Evolutionary conservation across 2,113 vertebrate species (phyloP).

Genomic region (Myiagra hebetior): DNA sequence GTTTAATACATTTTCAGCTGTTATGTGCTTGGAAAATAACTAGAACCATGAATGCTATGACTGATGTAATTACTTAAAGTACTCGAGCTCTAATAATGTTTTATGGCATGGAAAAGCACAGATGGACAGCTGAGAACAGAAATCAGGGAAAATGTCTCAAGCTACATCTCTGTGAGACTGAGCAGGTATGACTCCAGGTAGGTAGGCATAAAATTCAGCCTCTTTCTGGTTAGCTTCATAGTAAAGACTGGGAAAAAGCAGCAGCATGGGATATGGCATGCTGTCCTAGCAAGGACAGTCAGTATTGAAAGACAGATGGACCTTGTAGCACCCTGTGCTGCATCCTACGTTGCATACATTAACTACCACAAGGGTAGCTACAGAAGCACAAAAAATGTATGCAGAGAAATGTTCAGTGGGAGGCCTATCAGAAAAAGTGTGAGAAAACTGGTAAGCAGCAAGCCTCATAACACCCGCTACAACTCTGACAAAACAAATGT

Average conservation of each 20-base stretch:
- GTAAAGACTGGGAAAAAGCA: not conserved
- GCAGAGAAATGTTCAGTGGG: not conserved
- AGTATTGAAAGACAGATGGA: not conserved
- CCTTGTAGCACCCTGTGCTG: not conserved
- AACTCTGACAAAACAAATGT: not conserved
- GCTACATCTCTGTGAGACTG: not conserved
- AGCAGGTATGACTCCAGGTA: not conserved
- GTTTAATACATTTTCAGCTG: not conserved
- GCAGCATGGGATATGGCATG: fast-evolving
- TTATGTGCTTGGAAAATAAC: not conserved
- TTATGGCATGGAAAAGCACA: not conserved
- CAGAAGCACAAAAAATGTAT: not conserved
- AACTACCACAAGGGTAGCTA: not conserved
- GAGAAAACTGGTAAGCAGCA: not conserved
- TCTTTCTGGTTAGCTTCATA: not conserved
- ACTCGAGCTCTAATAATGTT: fast-evolving
- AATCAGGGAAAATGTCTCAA: not conserved
- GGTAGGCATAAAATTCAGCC: not conserved
- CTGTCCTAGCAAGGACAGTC: not conserved
- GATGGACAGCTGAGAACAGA: not conserved
- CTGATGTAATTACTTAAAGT: not conserved
- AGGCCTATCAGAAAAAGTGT: fast-evolving
- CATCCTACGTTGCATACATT: not conserved
- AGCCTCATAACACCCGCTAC: not conserved
- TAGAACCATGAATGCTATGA: not conserved